Conservation (phyloP, 2,113 vertebrate genomes). For the Hyaena hyaena region DNA sequence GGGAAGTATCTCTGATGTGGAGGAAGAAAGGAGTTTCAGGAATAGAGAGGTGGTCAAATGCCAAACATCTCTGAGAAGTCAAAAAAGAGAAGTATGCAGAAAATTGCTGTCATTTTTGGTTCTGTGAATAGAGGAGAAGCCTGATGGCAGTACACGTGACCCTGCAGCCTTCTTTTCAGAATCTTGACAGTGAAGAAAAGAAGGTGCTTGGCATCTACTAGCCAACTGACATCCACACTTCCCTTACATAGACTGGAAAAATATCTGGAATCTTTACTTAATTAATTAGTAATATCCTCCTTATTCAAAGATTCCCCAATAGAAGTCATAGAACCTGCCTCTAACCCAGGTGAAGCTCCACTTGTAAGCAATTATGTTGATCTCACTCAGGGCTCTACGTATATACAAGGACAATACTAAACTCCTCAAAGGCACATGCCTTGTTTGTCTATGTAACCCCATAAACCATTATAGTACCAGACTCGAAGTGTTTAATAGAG, state of each 20-base stretch:
- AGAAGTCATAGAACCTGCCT: neutral
- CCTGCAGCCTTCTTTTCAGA: neutral
- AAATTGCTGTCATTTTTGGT: neutral
- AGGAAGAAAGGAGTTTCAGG: neutral
- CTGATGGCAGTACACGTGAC: neutral
- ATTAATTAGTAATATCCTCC: neutral
- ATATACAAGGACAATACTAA: neutral
- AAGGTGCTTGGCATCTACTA: neutral
- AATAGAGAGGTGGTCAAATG: neutral
- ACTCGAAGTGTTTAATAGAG: neutral
- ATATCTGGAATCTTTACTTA: neutral
- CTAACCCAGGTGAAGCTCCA: neutral
- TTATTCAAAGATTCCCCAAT: neutral
- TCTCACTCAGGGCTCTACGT: neutral
- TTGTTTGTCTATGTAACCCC: neutral
- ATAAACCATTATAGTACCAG: neutral
- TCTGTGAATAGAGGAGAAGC: neutral
- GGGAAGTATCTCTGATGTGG: accelerated
- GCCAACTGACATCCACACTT: neutral
- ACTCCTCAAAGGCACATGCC: neutral
- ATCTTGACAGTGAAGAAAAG: neutral
- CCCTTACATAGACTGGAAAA: neutral
- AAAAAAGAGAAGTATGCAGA: neutral
- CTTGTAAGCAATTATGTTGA: neutral
- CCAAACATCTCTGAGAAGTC: neutral